These are phyloP conservation scores for Platycheirus rosarum DNA, from an alignment of 2,888 invertebrate species.

Conservation along the genomic window DNA sequence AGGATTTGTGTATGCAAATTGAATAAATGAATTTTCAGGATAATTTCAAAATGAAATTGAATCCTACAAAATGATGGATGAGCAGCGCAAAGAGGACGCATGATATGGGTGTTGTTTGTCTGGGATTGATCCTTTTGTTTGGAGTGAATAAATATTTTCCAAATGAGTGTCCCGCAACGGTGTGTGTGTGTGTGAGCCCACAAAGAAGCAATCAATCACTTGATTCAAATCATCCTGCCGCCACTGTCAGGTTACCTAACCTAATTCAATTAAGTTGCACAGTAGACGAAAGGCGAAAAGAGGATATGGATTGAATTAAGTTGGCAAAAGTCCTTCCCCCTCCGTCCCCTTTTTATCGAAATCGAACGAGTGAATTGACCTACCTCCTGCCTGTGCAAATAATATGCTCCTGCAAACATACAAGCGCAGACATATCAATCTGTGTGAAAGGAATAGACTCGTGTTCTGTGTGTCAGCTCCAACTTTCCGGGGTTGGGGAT, in stretches of 20 bases:
- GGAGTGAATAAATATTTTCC: conserved; percentile 54
- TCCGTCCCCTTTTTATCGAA: not conserved
- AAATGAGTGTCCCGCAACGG: conserved; percentile 54
- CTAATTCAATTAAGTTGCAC: conserved; percentile 70
- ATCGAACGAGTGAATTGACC: conserved; percentile 44
- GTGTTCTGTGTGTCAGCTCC: conserved; percentile 14
- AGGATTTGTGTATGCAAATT: conserved; percentile 63
- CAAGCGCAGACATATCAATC: conserved; percentile 51
- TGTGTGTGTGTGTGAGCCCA: conserved; percentile 35
- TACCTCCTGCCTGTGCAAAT: conserved; percentile 7
- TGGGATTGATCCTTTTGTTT: conserved; percentile 42
- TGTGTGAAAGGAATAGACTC: conserved; percentile 39
- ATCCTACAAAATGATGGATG: conserved; percentile 37
- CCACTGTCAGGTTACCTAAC: conserved; percentile 64
- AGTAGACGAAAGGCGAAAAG: conserved; percentile 33
- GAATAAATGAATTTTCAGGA: conserved; percentile 65
- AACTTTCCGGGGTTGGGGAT: not conserved
- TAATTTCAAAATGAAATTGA: conserved; percentile 64
- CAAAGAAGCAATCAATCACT: conserved; percentile 65
- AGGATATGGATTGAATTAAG: conserved; percentile 61
- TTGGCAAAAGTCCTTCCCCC: conserved; percentile 20
- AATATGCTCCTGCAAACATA: conserved; percentile 37
- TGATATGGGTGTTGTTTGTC: conserved; percentile 3
- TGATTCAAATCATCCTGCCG: conserved; percentile 9
- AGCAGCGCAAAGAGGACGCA: not conserved